These are phyloP conservation scores for Acanthiza pusilla DNA, from an alignment of 2,797 vertebrate species.

Conservation along the genomic window DNA sequence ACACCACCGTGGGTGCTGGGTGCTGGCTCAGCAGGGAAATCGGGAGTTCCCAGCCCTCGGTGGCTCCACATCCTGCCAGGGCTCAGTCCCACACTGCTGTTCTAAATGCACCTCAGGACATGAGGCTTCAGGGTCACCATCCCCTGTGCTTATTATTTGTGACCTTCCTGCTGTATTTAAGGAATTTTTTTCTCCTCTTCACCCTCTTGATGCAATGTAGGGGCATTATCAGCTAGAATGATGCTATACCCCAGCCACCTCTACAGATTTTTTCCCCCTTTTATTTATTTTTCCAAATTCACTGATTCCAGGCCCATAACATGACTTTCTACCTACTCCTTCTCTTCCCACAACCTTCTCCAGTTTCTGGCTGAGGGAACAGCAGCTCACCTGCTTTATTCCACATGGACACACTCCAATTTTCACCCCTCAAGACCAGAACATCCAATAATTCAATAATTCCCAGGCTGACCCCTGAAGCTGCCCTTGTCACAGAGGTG, in stretches of 20 bases:
- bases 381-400: background rate
- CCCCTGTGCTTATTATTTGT: background rate
- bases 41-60: background rate
- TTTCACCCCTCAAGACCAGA: background rate
- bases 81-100: rapidly evolving
- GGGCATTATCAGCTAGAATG: background rate
- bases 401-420: background rate
- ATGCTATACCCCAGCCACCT: rapidly evolving
- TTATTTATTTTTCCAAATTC: background rate
- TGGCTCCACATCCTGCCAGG: background rate
- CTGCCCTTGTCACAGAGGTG: background rate
- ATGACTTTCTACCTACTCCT: background rate
- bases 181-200: background rate
- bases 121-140: rapidly evolving
- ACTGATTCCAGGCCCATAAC: background rate
- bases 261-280: background rate
- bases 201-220: background rate
- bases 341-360: background rate
- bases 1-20: background rate
- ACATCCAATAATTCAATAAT: background rate
- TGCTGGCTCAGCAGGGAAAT: background rate
- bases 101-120: rapidly evolving
- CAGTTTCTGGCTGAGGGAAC: background rate
- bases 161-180: background rate
- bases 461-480: background rate